phyloP scores from a whole-genome alignment of 2,113 vertebrate species.

The Indicator indicator region DNA sequence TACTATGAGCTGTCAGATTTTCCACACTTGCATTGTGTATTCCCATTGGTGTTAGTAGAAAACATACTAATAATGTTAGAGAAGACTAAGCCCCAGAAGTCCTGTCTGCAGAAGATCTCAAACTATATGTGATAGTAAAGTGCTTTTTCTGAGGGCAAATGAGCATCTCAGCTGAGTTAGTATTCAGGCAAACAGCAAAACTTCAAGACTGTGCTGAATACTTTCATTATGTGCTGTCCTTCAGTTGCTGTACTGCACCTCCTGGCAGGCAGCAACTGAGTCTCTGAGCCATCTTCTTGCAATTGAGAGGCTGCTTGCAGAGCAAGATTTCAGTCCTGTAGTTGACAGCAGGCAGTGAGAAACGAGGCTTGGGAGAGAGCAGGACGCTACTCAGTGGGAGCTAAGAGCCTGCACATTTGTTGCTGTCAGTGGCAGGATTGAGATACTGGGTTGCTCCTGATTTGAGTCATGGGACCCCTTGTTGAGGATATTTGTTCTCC shows the following conservation, averaged over 20 bases:
- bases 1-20: background rate
- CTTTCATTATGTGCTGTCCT: rapidly evolving
- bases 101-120: background rate
- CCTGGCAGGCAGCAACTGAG: background rate
- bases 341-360: background rate
- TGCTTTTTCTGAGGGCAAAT: background rate
- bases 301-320: rapidly evolving
- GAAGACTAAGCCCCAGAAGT: background rate
- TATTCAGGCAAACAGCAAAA: rapidly evolving
- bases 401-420: background rate
- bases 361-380: background rate
- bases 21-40: rapidly evolving
- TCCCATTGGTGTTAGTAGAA: background rate
- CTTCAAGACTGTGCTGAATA: background rate
- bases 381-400: rapidly evolving
- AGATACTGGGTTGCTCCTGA: background rate
- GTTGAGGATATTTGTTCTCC: background rate
- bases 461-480: background rate
- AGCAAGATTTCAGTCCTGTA: background rate
- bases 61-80: rapidly evolving
- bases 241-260: background rate
- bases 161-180: background rate
- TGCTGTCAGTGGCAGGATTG: background rate
- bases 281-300: rapidly evolving
- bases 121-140: background rate